Conservation (phyloP, 2,113 vertebrate species). For the Dendropsophus ebraccatus region DNA sequence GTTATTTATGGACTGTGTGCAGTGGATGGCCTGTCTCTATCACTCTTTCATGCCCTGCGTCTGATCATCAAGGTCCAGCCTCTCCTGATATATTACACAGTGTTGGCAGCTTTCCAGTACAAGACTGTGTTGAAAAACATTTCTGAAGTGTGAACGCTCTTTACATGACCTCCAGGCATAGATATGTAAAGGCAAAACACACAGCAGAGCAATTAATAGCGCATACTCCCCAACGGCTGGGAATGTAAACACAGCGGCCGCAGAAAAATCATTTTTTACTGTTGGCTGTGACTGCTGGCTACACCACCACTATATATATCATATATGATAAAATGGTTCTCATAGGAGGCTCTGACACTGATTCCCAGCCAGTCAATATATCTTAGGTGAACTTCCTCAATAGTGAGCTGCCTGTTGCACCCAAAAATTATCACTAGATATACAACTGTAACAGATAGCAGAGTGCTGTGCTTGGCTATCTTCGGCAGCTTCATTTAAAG, state of each 20-base stretch:
- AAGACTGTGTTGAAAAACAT: conserved; percentile 46
- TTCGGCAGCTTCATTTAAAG: too few species aligned
- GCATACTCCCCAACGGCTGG: background rate
- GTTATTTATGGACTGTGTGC: conserved; percentile 32
- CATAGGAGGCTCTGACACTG: background rate
- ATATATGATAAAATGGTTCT: conserved; percentile 30
- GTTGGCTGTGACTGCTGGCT: background rate
- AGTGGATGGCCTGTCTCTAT: conserved; percentile 20
- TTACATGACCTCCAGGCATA: conserved; percentile 44
- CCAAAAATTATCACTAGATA: background rate
- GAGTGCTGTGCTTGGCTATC: too few species aligned
- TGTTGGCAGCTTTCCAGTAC: conserved; percentile 40
- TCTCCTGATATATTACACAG: conserved; percentile 37
- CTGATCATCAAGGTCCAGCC: conserved; percentile 36
- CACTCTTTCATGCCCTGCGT: conserved; percentile 19
- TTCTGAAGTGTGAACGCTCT: conserved; percentile 29
- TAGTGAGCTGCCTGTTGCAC: too few species aligned
- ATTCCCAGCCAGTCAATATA: background rate
- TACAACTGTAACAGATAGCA: too few species aligned
- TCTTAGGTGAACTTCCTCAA: background rate
- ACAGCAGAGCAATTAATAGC: conserved; percentile 39
- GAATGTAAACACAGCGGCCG: conserved; percentile 14
- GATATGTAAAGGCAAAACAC: conserved; percentile 41
- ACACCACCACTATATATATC: conserved; percentile 31
- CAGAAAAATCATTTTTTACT: conserved; percentile 33